Conservation (phyloP, 2,797 vertebrate species). For the Gymnothorax javanicus region DNA sequence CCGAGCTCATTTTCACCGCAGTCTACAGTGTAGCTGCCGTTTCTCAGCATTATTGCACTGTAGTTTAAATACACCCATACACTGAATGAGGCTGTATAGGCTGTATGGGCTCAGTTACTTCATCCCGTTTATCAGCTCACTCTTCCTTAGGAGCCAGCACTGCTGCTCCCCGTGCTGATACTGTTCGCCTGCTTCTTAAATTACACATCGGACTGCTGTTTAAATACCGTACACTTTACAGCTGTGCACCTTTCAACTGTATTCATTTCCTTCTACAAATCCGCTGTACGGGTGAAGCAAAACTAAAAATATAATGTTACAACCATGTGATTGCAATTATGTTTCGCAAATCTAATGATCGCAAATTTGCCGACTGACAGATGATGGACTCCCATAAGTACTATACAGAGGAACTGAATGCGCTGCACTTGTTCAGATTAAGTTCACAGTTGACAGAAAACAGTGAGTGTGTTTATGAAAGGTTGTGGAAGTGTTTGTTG, state of each 20-base stretch:
- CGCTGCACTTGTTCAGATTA: no score
- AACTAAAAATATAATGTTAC: no score
- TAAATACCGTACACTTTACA: background rate
- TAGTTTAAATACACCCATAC: background rate
- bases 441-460: no score
- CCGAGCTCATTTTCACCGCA: background rate
- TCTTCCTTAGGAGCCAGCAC: background rate
- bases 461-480: no score
- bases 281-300: background rate
- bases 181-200: background rate
- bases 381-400: no score
- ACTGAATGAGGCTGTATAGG: background rate
- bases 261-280: background rate
- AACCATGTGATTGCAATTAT: no score
- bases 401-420: no score
- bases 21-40: background rate
- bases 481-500: no score
- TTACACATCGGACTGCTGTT: background rate
- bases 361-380: no score
- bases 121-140: background rate
- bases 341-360: no score
- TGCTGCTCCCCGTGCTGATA: background rate
- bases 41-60: background rate
- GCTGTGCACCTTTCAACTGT: background rate
- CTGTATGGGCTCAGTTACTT: background rate